phyloP scores from a whole-genome alignment of 2,797 vertebrate genomes.

The Coluber constrictor region DNA sequence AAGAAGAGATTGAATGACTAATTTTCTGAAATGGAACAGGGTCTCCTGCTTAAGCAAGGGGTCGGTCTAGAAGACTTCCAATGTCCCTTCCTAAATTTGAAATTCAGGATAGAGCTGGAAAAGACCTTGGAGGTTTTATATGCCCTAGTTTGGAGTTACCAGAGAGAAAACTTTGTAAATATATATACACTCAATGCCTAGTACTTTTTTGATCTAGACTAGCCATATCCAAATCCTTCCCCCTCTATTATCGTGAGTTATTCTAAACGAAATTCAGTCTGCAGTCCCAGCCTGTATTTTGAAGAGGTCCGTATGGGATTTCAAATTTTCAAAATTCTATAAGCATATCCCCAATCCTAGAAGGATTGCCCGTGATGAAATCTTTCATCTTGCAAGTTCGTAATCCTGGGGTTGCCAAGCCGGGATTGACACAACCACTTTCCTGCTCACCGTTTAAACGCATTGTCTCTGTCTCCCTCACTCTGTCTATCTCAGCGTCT shows the following conservation, averaged over 20 bases:
- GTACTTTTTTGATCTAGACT: too few relatives aligned
- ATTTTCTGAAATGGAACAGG: background rate
- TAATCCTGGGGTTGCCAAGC: background rate
- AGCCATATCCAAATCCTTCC: background rate
- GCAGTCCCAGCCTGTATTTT: background rate
- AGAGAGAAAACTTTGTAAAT: too few relatives aligned
- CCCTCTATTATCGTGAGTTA: background rate
- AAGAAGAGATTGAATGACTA: too few relatives aligned
- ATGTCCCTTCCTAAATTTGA: background rate
- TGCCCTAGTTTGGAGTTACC: too few relatives aligned
- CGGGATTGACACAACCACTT: background rate
- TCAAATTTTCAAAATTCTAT: background rate
- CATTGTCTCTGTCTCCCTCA: background rate
- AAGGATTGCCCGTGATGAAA: background rate
- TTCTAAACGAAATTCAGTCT: background rate
- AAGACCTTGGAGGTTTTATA: too few relatives aligned
- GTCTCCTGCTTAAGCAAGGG: background rate
- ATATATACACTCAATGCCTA: too few relatives aligned
- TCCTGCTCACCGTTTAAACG: background rate
- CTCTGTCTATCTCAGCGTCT: background rate
- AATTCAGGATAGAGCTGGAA: background rate
- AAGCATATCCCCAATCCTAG: background rate
- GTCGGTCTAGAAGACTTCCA: background rate
- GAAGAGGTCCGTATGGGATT: background rate
- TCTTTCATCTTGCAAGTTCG: background rate